Percentiles rank a stretch among this genome's conserved stretches.
Conservation (phyloP, 35 echinoderm and acorn worm species). For the Antedon bifida region DNA sequence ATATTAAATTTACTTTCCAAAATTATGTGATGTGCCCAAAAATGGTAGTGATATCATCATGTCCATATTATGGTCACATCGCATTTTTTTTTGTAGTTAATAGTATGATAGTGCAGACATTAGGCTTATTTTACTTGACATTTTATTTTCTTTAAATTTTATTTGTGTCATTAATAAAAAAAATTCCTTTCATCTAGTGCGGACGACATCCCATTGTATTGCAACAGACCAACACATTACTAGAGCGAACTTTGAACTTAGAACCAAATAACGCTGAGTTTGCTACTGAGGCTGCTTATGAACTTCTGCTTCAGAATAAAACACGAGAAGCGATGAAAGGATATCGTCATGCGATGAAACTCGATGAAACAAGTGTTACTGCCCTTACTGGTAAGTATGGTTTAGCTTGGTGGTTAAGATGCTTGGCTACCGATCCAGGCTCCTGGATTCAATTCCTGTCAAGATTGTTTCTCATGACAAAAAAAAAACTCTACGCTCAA, state of each 20-base stretch:
- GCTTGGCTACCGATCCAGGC: no score
- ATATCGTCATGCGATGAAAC: constrained; percentile 86
- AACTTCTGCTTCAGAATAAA: constrained; percentile 65
- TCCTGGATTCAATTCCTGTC: no score
- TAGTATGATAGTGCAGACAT: no score
- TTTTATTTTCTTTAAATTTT: not conserved
- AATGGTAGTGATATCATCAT: no score
- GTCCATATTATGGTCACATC: no score
- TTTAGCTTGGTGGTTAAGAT: no score
- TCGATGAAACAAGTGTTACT: constrained; percentile 88
- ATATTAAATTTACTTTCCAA: no score
- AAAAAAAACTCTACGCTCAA: no score
- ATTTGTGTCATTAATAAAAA: not conserved
- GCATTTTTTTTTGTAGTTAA: no score
- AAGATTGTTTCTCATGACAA: no score
- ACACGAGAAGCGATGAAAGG: constrained; percentile 67
- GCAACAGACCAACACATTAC: constrained; percentile 72
- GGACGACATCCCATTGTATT: constrained; percentile 45
- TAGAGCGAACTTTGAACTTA: constrained; percentile 69
- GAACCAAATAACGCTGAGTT: constrained; percentile 53
- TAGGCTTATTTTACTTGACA: no score
- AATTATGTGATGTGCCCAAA: no score
- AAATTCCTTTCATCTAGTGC: constrained; percentile 35
- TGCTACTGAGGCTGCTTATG: constrained; percentile 66
- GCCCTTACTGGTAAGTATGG: constrained; percentile 66